Evolutionary conservation across 2,113 vertebrate species (phyloP).

Genomic region (Anarrhichthys ocellatus): DNA sequence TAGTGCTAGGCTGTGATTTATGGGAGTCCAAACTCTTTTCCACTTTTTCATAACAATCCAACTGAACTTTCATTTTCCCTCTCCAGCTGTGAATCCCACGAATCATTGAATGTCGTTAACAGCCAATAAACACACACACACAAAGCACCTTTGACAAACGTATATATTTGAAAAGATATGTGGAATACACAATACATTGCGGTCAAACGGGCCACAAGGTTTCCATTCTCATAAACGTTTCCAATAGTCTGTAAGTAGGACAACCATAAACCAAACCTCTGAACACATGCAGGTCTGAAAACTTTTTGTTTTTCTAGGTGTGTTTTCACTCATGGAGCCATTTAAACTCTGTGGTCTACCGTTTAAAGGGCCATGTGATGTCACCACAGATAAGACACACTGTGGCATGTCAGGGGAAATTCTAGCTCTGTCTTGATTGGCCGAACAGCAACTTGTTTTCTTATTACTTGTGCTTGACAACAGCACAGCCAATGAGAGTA

Average conservation of each 20-base stretch:
- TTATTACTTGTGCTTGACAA: slow-evolving; percentile 65
- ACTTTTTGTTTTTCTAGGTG: slow-evolving; percentile 11
- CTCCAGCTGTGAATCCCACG: background rate
- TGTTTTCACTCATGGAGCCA: slow-evolving; percentile 35
- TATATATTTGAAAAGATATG: background rate
- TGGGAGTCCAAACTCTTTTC: background rate
- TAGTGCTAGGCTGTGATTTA: background rate
- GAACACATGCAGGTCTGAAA: background rate
- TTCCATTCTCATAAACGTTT: slow-evolving; percentile 13
- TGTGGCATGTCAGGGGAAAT: slow-evolving; percentile 43
- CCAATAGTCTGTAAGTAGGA: slow-evolving; percentile 1
- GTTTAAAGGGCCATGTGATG: slow-evolving; percentile 74
- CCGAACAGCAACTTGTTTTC: slow-evolving; percentile 44
- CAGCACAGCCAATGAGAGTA: slow-evolving; percentile 74
- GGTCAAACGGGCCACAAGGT: background rate
- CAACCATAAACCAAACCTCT: slow-evolving; percentile 8
- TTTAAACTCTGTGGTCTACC: slow-evolving; percentile 72
- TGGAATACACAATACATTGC: background rate
- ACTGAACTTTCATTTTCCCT: background rate
- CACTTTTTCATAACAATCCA: background rate
- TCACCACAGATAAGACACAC: slow-evolving; percentile 61
- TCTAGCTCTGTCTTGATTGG: slow-evolving; percentile 65
- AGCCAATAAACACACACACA: background rate
- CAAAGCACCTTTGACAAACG: background rate
- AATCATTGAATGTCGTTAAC: background rate